phyloP scores from a whole-genome alignment of 1,140 invertebrate species.

The Cataglyphis hispanica region DNA sequence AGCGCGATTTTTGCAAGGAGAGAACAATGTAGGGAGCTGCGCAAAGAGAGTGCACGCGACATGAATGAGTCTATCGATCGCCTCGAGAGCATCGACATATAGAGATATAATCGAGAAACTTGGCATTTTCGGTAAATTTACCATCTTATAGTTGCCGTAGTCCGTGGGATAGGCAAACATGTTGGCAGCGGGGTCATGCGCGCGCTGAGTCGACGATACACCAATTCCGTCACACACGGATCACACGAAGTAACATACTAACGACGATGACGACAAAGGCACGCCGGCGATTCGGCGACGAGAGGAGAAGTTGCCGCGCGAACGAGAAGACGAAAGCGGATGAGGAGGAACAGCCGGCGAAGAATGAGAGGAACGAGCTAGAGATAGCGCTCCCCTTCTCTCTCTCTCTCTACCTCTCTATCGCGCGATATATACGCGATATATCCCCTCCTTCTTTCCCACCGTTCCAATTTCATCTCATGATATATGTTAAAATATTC shows the following conservation, averaged over 20 bases:
- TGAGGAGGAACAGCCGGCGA: slow-evolving; percentile 35
- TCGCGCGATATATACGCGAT: slow-evolving; percentile 59
- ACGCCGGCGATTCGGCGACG: slow-evolving; percentile 2
- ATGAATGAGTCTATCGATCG: slow-evolving; percentile 42
- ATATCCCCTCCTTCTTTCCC: too few species aligned
- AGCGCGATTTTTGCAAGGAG: background rate
- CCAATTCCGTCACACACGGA: background rate
- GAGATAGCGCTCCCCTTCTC: background rate
- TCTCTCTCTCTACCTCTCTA: too few species aligned
- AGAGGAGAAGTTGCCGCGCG: slow-evolving; percentile 16
- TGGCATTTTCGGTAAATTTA: slow-evolving; percentile 65
- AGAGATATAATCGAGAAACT: background rate
- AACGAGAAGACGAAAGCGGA: slow-evolving; percentile 44
- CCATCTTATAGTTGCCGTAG: slow-evolving; percentile 80
- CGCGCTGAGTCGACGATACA: slow-evolving; percentile 48
- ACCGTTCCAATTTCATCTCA: slow-evolving; percentile 76
- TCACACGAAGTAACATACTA: background rate
- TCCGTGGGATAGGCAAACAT: slow-evolving; percentile 79
- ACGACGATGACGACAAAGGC: background rate
- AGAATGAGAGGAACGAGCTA: slow-evolving; percentile 18
- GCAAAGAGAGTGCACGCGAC: slow-evolving; percentile 12
- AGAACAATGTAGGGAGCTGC: background rate
- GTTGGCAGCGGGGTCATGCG: slow-evolving; percentile 45
- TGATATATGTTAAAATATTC: slow-evolving; percentile 81
- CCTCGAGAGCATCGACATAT: background rate